Evolutionary conservation across 1,140 invertebrate species (phyloP).

Genomic region (Bombus superbus): DNA sequence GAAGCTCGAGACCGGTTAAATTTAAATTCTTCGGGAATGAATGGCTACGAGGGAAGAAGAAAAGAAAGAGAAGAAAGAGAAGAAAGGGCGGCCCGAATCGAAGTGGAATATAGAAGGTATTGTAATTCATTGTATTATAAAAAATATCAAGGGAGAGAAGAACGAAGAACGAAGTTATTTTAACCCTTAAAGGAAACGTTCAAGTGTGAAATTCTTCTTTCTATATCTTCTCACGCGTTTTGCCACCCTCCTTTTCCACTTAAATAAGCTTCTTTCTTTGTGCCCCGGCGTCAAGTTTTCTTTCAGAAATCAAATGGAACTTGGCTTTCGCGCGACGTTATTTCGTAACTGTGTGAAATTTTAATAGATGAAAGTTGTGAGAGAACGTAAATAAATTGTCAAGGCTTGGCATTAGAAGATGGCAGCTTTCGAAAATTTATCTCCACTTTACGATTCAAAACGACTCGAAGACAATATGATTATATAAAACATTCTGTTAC

Average conservation of each 20-base stretch:
- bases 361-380: not conserved
- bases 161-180: not conserved
- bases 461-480: no score
- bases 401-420: no score
- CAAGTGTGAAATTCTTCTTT: slow-evolving; percentile 8
- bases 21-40: slow-evolving; percentile 4
- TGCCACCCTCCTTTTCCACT: not conserved
- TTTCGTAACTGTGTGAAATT: not conserved
- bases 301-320: slow-evolving; percentile 5
- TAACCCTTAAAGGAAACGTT: slow-evolving; percentile 5
- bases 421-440: no score
- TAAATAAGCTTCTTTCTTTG: slow-evolving; percentile 25
- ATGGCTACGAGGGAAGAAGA: not conserved
- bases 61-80: not conserved
- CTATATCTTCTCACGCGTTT: slow-evolving; percentile 1
- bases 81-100: not conserved
- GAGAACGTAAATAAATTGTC: not conserved
- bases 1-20: not conserved
- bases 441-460: no score
- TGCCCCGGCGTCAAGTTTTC: not conserved
- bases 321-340: not conserved
- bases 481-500: no score
- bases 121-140: not conserved
- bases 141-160: not conserved
- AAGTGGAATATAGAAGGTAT: not conserved